Percentiles rank a stretch among this genome's conserved stretches.
These are phyloP conservation scores for Macropodus opercularis DNA, from an alignment of 2,797 vertebrate genomes.

Conservation along the genomic window DNA sequence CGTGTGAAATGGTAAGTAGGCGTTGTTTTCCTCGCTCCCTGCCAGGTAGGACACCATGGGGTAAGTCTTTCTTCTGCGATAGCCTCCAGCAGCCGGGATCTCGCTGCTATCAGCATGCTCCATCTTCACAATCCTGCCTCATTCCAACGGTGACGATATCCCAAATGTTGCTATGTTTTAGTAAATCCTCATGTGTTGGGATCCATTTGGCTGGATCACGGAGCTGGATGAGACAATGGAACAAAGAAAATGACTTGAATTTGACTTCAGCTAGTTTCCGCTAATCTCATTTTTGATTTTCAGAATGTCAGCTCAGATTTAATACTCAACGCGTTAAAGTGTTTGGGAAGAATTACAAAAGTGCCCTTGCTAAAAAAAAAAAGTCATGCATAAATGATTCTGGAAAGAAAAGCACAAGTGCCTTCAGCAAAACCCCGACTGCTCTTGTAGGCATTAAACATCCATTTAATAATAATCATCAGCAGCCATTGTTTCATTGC, in stretches of 20 bases:
- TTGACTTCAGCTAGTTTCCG: constrained; percentile 32
- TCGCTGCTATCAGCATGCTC: constrained; percentile 39
- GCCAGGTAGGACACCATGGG: constrained; percentile 39
- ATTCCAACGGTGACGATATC: constrained; percentile 58
- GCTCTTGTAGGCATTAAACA: constrained; percentile 29
- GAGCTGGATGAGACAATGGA: constrained; percentile 26
- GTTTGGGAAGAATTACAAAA: constrained; percentile 28
- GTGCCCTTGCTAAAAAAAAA: constrained; percentile 22
- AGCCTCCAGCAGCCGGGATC: constrained; percentile 48
- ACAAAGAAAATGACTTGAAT: constrained; percentile 38
- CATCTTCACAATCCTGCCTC: constrained; percentile 61
- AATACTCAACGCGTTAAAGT: constrained; percentile 18
- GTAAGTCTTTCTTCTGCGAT: constrained; percentile 44
- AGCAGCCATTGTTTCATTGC: constrained; percentile 10
- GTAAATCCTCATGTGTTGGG: constrained; percentile 54
- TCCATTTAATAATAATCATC: constrained; percentile 35
- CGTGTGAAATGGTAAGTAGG: constrained; percentile 21
- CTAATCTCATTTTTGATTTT: constrained; percentile 50
- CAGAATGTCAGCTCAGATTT: constrained; percentile 17
- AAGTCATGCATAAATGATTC: constrained; percentile 37
- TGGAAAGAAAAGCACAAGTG: constrained; percentile 15
- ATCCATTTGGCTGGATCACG: constrained; percentile 44
- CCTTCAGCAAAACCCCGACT: constrained; percentile 26
- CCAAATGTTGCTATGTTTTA: constrained; percentile 64
- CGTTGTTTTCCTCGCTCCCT: constrained; percentile 40